Conservation (phyloP, 2,113 vertebrate species). For the Passer montanus region DNA sequence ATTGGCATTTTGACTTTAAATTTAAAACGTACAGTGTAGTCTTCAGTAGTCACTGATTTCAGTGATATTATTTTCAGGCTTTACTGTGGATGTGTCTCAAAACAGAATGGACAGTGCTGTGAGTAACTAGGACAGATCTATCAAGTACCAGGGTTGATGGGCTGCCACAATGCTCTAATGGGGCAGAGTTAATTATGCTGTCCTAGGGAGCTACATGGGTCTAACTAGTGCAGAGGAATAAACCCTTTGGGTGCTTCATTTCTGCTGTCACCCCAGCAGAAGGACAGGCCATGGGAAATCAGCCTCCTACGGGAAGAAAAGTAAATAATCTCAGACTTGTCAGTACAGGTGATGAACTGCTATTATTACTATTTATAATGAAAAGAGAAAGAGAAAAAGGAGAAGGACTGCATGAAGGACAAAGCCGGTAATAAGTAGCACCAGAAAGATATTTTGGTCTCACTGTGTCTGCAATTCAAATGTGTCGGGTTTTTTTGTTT, state of each 20-base stretch:
- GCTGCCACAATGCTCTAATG: background rate
- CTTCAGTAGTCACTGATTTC: background rate
- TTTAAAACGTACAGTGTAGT: background rate
- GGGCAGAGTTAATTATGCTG: background rate
- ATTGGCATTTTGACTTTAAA: background rate
- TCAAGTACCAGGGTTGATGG: background rate
- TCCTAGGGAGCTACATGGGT: background rate
- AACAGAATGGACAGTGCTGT: background rate
- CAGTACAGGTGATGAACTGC: background rate
- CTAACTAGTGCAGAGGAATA: background rate
- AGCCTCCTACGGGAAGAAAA: background rate
- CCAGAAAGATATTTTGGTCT: background rate
- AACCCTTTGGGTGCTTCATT: background rate
- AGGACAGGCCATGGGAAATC: background rate
- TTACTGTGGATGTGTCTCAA: background rate
- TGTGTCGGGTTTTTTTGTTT: background rate
- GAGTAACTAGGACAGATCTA: background rate
- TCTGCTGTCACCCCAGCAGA: conserved; percentile 21
- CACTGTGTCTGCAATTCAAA: background rate
- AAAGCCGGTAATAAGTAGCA: background rate
- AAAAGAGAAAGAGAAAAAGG: background rate
- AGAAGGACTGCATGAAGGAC: background rate
- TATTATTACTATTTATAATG: background rate
- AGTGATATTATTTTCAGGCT: background rate
- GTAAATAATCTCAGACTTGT: background rate